Percentiles rank a stretch among this genome's conserved stretches.
These are phyloP conservation scores for Heliconius erato DNA, from an alignment of 2,888 invertebrate genomes.

Conservation along the genomic window DNA sequence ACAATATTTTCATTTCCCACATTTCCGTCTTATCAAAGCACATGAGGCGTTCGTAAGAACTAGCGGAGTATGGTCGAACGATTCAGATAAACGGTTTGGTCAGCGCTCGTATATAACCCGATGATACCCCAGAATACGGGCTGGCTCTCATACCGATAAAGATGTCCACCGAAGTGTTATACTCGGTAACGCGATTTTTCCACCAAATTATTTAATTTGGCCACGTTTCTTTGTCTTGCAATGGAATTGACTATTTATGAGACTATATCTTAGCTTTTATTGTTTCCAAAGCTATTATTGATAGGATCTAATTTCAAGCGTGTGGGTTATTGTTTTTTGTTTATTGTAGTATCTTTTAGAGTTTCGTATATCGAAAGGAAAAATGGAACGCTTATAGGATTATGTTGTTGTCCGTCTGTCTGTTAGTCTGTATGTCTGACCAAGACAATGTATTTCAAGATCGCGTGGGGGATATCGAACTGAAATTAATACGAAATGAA, in stretches of 20 bases:
- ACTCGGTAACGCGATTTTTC: slow-evolving; percentile 46
- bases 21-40: slow-evolving; percentile 10
- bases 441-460: too few relatives aligned
- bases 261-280: slow-evolving; percentile 13
- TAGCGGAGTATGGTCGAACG: slow-evolving; percentile 70
- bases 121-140: slow-evolving; percentile 52
- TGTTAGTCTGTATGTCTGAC: too few relatives aligned
- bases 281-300: slow-evolving; percentile 12
- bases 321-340: not conserved
- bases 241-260: slow-evolving; percentile 19
- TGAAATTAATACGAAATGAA: too few relatives aligned
- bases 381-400: too few relatives aligned
- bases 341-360: not conserved
- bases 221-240: slow-evolving; percentile 32
- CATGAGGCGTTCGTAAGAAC: slow-evolving; percentile 57
- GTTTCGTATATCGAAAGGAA: too few relatives aligned
- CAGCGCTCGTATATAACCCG: slow-evolving; percentile 64
- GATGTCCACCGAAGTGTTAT: slow-evolving; percentile 67
- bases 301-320: slow-evolving; percentile 12
- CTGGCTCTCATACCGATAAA: slow-evolving; percentile 63
- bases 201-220: slow-evolving; percentile 45
- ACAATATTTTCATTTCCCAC: slow-evolving; percentile 4
- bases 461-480: too few relatives aligned
- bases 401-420: too few relatives aligned
- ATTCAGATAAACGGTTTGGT: slow-evolving; percentile 79